Base-by-base conservation (phyloP, 2,797 vertebrate genomes). In the Passerculus sandwichensis region DNA sequence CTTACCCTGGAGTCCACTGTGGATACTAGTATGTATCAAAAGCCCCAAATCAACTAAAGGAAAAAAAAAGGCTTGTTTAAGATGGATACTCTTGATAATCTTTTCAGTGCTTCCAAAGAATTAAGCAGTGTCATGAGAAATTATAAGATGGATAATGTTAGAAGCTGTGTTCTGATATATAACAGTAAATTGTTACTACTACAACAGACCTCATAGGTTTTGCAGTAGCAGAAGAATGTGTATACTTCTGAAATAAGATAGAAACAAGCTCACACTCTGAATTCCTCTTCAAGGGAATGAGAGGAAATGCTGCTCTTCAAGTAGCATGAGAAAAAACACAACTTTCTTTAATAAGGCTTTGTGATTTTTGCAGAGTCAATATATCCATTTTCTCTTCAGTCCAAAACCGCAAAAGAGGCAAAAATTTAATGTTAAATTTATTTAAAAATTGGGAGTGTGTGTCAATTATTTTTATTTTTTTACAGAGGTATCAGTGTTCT, bases 1-100 rank as follows among this genome's bases (percentile, higher is more conserved):
- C 98, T 99, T 95, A 99, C 97, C 56, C 97, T 99, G 94, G 99
- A 99, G 95, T 98, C 99, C 45, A 98, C 84, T 71, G 88, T 97
- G 87, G 99, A 99, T 95, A 97, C 97, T 57, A 98, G 99, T 99
- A 98, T 21, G 97, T 97, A 96, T 88, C 42, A 30, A 71, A 85
- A 51, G 5, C 4, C 5, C 13, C 8, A 36, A 66, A 59, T 25
- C 42, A n/a, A 40, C 14, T 27, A 57, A 56, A 73, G 30, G 26
- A 42, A 12, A 48, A 72, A 26, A 38, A 76, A 56, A 11, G 30
- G 7, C 17, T 72, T 70, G 5, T 47, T 91, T 44, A 51, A 80
- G 40, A 44, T 66, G 0, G 0, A 16, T 70, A 25, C 36, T 50
- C 19, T 64, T 88, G 40, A 56, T 73, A 72, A 23, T 54, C 6